Evolutionary conservation across 2,888 invertebrate species (phyloP).

Genomic region (Auanema freiburgensis): DNA sequence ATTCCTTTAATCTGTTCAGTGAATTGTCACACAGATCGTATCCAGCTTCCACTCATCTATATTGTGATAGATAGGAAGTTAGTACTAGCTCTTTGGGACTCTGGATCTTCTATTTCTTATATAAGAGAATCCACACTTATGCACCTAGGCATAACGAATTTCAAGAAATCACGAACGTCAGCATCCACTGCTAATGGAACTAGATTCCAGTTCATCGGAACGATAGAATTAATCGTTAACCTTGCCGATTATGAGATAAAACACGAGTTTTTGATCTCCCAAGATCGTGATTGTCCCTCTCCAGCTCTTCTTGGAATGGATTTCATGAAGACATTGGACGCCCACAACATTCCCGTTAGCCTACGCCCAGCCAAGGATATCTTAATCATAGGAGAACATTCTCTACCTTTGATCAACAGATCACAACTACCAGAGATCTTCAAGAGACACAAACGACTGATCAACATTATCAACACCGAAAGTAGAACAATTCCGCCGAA

Average conservation of each 20-base stretch:
- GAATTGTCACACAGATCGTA: too few relatives aligned
- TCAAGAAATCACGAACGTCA: background rate
- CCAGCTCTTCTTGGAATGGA: constrained; percentile 13
- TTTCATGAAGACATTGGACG: constrained; percentile 13
- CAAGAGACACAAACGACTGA: too few relatives aligned
- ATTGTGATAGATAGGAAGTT: background rate
- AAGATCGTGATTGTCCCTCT: constrained; percentile 12
- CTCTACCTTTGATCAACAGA: too few relatives aligned
- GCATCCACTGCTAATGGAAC: background rate
- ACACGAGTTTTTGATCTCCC: constrained; percentile 7
- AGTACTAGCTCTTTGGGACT: background rate
- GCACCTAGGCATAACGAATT: background rate
- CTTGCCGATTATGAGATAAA: background rate
- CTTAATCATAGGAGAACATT: too few relatives aligned
- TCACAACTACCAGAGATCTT: too few relatives aligned
- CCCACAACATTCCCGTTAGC: too few relatives aligned
- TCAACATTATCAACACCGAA: too few relatives aligned
- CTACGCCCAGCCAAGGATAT: too few relatives aligned
- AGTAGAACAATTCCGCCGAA: too few relatives aligned
- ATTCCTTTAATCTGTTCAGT: background rate
- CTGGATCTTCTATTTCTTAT: background rate
- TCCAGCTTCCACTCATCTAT: background rate
- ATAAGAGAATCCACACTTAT: background rate
- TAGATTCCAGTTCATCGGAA: background rate
- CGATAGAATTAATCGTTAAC: background rate